Conservation (phyloP, 1,140 invertebrate species). For the Globodera rostochiensis region DNA sequence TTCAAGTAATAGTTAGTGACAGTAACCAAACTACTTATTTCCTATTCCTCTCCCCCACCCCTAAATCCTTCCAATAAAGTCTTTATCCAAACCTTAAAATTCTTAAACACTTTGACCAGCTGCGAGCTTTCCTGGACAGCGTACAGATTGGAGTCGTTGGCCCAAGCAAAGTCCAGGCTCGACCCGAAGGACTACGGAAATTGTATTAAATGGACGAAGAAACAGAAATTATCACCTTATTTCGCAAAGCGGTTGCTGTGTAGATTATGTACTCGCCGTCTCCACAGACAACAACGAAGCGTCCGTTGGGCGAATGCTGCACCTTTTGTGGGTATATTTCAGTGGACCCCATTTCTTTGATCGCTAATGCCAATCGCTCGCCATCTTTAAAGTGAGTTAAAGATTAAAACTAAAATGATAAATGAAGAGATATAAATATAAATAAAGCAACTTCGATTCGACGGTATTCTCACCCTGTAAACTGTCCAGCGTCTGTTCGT, state of each 20-base stretch:
- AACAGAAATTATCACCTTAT: slow-evolving; percentile 72
- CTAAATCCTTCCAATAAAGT: neutral
- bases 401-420: neutral
- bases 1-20: neutral
- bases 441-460: too few relatives aligned
- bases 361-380: slow-evolving; percentile 84
- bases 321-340: slow-evolving; percentile 99
- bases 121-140: slow-evolving; percentile 85
- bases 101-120: slow-evolving; percentile 73
- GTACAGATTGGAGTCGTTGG: slow-evolving; percentile 90
- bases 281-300: slow-evolving; percentile 93
- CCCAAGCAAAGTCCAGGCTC: slow-evolving; percentile 98
- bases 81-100: slow-evolving; percentile 46
- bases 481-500: slow-evolving; percentile 66
- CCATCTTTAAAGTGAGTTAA: slow-evolving; percentile 72
- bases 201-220: neutral
- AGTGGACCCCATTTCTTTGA: slow-evolving; percentile 98
- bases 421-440: too few relatives aligned
- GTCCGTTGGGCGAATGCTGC: slow-evolving; percentile 95
- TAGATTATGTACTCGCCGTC: slow-evolving; percentile 99
- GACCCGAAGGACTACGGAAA: slow-evolving; percentile 80
- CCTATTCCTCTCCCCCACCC: too few relatives aligned
- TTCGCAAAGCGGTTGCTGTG: slow-evolving; percentile 95
- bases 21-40: neutral
- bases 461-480: slow-evolving; percentile 46